Base-by-base conservation (phyloP, 2,797 vertebrate genomes). In the Gymnodraco acuticeps region DNA sequence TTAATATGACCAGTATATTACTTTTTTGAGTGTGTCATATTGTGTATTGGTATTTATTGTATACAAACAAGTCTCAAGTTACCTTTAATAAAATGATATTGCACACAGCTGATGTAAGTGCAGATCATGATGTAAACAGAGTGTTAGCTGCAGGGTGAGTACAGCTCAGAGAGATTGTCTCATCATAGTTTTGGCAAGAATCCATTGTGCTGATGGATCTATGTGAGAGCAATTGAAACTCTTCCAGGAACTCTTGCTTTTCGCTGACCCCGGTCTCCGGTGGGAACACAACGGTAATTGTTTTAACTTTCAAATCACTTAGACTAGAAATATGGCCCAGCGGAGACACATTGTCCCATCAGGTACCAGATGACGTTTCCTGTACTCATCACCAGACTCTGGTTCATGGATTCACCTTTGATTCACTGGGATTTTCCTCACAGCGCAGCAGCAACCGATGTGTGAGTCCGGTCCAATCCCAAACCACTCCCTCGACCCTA, bases 391-490 rank as follows among this genome's bases (percentile, higher is more conserved):
- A 42, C 45, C 56, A 60, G 47, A 81, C 64, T 42, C 60, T 16
- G 70, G 66, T 56, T 82, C 55, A 64, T 6, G 51, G 59, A 80
- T 56, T 86, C 75, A 64, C 70, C 61, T 66, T 13, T 59, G 72
- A 62, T 60, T 48, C 54, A 9, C 38, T 55, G 76, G 5, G 62
- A 72, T 33, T 52, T 83, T 74, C 51, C 65, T 52, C 62, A 53
- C 65, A 81, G 62, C 46, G 13, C 41, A 81, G 80, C 72, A 77
- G 27, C 55, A 84, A 76, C 59, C 42, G 64, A 87, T 84, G 80
- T 82, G 81, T 82, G 78, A 85, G 81, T 89, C 88, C 73, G 69
- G 41, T 74, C 2, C 20, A 20, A 20, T 20, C 20, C 20, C 20
- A 20, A 20, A 20, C 20, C 20, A 20, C 20, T 20, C 20, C 20